A percentile compares a stretch with the other conserved stretches of the same genome.
phyloP scores from a whole-genome alignment of 2,797 vertebrate species.

The Pyrrhura leucotis region DNA sequence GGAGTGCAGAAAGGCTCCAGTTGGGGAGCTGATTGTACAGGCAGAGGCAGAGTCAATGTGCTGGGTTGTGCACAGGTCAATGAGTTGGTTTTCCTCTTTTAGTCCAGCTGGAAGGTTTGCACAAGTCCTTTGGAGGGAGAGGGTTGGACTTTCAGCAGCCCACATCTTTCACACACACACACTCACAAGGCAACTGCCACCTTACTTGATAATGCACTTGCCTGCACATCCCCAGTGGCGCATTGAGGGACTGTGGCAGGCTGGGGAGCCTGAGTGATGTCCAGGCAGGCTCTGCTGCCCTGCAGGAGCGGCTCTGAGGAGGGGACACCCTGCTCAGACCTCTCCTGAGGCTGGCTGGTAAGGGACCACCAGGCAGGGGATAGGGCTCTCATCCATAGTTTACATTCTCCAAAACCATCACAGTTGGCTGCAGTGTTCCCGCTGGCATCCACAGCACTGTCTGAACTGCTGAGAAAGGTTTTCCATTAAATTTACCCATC shows the following conservation, averaged over 20 bases:
- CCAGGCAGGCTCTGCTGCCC: neutral
- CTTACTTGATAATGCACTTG: neutral
- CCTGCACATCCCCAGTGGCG: neutral
- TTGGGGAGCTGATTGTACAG: neutral
- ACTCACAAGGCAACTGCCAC: neutral
- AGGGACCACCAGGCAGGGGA: neutral
- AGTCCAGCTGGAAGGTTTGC: neutral
- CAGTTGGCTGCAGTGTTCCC: neutral
- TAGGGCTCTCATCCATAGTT: fast-evolving
- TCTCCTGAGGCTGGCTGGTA: neutral
- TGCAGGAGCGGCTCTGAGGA: neutral
- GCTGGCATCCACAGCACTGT: fast-evolving
- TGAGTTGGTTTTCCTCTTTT: neutral
- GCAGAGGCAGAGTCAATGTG: neutral
- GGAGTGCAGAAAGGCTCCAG: neutral
- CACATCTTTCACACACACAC: fast-evolving
- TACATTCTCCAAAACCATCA: neutral
- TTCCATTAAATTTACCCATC: neutral
- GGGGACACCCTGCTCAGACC: neutral
- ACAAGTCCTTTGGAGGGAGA: neutral
- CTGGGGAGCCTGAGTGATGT: neutral
- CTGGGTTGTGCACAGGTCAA: neutral
- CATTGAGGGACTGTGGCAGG: neutral
- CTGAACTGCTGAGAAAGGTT: neutral
- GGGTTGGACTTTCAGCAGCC: neutral